Percentiles rank a stretch among this genome's conserved stretches.
Evolutionary conservation across 2,888 invertebrate genomes (phyloP).

Genomic region (Phyto melanocephala): DNA sequence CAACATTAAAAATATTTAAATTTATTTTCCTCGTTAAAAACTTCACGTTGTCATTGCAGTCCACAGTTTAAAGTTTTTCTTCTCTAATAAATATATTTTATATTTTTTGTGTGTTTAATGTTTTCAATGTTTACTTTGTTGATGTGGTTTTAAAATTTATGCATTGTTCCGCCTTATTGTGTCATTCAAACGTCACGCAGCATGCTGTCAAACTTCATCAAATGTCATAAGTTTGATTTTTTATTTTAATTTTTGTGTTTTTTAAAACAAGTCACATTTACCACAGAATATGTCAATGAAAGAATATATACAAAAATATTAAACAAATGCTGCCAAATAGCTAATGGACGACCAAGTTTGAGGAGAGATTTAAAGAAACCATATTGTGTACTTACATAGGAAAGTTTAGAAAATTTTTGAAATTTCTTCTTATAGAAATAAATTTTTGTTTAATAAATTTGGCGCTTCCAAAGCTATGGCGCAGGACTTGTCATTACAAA

Average conservation of each 20-base stretch:
- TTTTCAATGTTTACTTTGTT: slow-evolving; percentile 26
- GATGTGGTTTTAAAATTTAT: slow-evolving; percentile 25
- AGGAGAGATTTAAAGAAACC: background rate
- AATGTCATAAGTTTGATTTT: slow-evolving; percentile 6
- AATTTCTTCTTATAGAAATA: too few relatives aligned
- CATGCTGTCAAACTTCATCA: slow-evolving; percentile 52
- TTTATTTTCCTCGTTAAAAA: background rate
- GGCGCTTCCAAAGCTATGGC: too few relatives aligned
- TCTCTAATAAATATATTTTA: background rate
- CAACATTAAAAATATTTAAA: background rate
- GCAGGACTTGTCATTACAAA: too few relatives aligned
- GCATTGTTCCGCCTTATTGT: slow-evolving; percentile 35
- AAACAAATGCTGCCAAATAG: background rate
- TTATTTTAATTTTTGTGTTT: slow-evolving; percentile 4
- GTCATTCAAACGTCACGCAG: slow-evolving; percentile 48
- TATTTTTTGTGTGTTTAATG: background rate
- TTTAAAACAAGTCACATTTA: slow-evolving; percentile 31
- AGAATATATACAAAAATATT: background rate
- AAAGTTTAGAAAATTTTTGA: background rate
- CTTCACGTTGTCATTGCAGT: background rate
- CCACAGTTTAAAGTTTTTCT: background rate
- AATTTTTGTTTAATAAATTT: too few relatives aligned
- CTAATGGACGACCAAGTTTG: background rate
- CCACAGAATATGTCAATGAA: slow-evolving; percentile 26
- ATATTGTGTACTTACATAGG: background rate